These are phyloP conservation scores for Ivindomyrus marchei DNA, from an alignment of 2,113 vertebrate species.

Conservation along the genomic window DNA sequence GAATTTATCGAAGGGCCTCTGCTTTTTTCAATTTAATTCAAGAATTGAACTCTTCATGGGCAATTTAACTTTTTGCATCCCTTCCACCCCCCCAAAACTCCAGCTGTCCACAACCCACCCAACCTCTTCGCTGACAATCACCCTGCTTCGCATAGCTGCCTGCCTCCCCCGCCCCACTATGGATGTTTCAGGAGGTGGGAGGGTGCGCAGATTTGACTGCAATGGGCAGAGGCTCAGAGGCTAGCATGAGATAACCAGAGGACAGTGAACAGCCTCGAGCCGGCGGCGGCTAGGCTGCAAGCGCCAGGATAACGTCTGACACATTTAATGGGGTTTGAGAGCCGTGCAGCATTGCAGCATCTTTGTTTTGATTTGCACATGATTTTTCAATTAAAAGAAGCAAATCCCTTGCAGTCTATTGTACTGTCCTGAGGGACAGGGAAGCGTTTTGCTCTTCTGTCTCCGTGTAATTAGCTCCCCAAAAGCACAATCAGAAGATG, in stretches of 20 bases:
- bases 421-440: not conserved
- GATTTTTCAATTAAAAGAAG: not conserved
- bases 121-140: not conserved
- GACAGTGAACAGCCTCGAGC: not conserved
- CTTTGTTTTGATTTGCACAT: not conserved
- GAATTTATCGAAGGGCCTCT: slow-evolving; percentile 28
- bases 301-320: not conserved
- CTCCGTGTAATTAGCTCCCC: not conserved
- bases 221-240: not conserved
- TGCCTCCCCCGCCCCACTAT: not conserved
- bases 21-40: slow-evolving; percentile 38
- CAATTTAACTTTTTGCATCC: slow-evolving; percentile 27
- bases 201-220: not conserved
- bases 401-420: not conserved
- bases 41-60: slow-evolving; percentile 33
- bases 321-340: not conserved
- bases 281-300: not conserved
- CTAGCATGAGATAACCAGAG: not conserved
- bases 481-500: not conserved
- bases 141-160: not conserved
- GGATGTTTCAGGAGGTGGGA: not conserved
- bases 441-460: not conserved
- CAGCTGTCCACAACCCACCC: not conserved
- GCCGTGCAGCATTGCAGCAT: not conserved
- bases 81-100: not conserved